Evolutionary conservation across 2,113 vertebrate species (phyloP), one percentile per base, ranked within the genome.

Genomic region (Pagrus major): DNA sequence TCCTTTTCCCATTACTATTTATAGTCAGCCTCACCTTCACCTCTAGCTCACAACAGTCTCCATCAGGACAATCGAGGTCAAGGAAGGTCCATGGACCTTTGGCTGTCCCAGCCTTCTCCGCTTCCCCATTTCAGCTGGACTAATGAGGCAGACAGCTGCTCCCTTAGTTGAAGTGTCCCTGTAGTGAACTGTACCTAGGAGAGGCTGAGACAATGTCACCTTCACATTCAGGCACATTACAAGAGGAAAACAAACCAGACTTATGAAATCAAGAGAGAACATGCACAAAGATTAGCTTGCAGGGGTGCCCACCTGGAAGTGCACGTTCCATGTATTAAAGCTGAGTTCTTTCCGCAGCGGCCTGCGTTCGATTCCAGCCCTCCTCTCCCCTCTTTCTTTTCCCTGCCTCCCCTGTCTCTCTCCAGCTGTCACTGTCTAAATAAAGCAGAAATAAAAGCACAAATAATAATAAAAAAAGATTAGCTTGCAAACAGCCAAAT

Each of bases 111-210:
- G 64, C 75, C 82, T 87, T 74, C 56, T 55, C 75, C 71, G 55
- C 80, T 79, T 83, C 82, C 72, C 83, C 73, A 80, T 80, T 86
- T 78, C 75, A 90, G 86, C 60, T 31, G 67, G 81, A 81, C 88
- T 94, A 93, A 94, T 93, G 93, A 93, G 88, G 89, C 80, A 87
- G 91, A 85, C 92, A 90, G 80, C 72, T 82, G 88, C 87, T 92
- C 88, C 90, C 87, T 60, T 85, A 58, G 89, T 87, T 68, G 81
- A 90, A 77, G 82, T 67, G 46, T 90, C 84, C 77, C 85, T 73
- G 86, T 65, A 80, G 89, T 88, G 88, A 73, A 88, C 79, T 81
- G 71, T 87, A 83, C 86, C 89, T 86, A 49, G 76, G 86, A 86
- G 83, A 81, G 76, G 66, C 83, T 59, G 69, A 77, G 78, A 80